Base-by-base conservation (phyloP, 2,888 invertebrate species). In the Tipula lateralis region DNA sequence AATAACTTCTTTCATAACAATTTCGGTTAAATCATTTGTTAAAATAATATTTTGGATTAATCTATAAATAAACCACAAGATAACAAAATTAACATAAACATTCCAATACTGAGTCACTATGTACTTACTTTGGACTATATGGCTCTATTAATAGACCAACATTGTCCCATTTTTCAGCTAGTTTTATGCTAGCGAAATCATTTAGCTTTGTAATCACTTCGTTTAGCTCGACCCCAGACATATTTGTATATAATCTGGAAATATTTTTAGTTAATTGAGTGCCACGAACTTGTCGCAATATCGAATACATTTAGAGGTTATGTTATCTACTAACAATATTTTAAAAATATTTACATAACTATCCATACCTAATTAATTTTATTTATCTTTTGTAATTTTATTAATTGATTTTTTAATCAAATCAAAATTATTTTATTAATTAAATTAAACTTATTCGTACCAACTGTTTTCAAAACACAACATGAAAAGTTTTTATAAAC, bases 81-180 rank as follows among this genome's bases (percentile, higher is more conserved):
- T 80, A 83, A 29, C 13, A 29, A 84, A 1, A 50, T 24, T 0
- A n/a, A 44, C 9, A 80, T 84, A 16, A 83, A 30, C 84, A 29
- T 83, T 12, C 19, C 3, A 50, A 50, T n/a, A n/a, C n/a, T n/a
- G n/a, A n/a, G n/a, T n/a, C 39, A 13, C 1, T 80, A 19, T 80
- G 32, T 24, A 83, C 84, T 85, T 86, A 92, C 92, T 91, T 92
- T 82, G 92, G 90, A 30, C 92, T 91, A 30, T 90, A 91, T 0
- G 98, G 97, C 88, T 98, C 96, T 12, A 98, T 93, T 30, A 99
- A 91, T 1, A 99, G 91, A 0, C 99, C 99, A 84, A 98, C 97
- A 90, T 99, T 99, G 89, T 99, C 99, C 98, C 98, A 99, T 84
- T 92, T 92, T 87, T 95, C 97, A 2, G 97, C 96, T 13, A 95